Conservation (phyloP, 1,140 invertebrate species). For the Andrena cerasifolii region DNA sequence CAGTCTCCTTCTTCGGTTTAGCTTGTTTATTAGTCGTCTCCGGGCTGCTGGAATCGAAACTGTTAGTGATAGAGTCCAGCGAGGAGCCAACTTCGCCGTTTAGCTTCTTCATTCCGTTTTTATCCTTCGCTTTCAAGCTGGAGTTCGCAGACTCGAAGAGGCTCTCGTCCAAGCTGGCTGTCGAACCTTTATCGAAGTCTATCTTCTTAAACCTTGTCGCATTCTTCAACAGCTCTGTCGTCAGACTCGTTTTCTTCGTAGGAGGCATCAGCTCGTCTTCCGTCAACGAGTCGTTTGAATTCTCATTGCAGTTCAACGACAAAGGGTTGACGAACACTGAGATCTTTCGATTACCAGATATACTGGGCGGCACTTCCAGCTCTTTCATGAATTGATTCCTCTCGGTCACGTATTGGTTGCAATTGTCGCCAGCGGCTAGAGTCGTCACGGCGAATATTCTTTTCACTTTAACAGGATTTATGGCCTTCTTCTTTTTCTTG, state of each 20-base stretch:
- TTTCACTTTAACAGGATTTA: constrained; percentile 81
- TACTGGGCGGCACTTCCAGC: constrained; percentile 83
- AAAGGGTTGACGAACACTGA: constrained; percentile 84
- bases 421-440: constrained; percentile 77
- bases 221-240: constrained; percentile 74
- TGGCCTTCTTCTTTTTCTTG: constrained; percentile 70
- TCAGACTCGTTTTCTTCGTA: constrained; percentile 66
- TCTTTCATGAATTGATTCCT: constrained; percentile 82
- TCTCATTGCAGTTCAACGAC: constrained; percentile 76
- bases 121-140: constrained; percentile 67
- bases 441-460: constrained; percentile 82
- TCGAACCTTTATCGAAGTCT: constrained; percentile 74
- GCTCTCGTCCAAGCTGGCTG: constrained; percentile 78
- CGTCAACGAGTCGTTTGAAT: constrained; percentile 75
- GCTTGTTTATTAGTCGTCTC: constrained; percentile 67
- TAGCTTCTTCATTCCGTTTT: constrained; percentile 68
- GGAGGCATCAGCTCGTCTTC: constrained; percentile 70
- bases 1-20: constrained; percentile 71
- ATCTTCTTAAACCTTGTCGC: constrained; percentile 79
- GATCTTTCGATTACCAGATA: constrained; percentile 81
- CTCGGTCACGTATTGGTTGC: constrained; percentile 82
- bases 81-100: constrained; percentile 77
- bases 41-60: constrained; percentile 78
- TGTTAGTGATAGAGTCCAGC: constrained; percentile 78
- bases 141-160: constrained; percentile 75